These are phyloP conservation scores for Gallinago jamesoni DNA, from an alignment of 2,113 vertebrate genomes.

Conservation along the genomic window DNA sequence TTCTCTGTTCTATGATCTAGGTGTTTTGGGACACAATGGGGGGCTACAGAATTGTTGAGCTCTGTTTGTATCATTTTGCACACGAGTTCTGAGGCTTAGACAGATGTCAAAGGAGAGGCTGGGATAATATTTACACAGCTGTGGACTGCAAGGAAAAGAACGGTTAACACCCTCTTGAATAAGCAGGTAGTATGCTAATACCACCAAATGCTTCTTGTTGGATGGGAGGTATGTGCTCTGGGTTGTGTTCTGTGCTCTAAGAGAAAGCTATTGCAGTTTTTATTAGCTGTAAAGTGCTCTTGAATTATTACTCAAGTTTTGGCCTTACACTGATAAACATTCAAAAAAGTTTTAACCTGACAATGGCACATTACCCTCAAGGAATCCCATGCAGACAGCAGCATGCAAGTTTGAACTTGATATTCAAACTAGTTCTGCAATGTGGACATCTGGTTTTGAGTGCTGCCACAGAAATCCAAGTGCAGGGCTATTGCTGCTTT, in stretches of 20 bases:
- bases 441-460: neutral
- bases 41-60: neutral
- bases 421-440: neutral
- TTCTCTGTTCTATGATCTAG: neutral
- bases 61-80: constrained; percentile 14
- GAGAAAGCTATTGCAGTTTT: neutral
- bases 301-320: neutral
- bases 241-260: neutral
- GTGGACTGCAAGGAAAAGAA: neutral
- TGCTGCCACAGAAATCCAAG: neutral
- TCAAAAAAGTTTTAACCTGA: neutral
- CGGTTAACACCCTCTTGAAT: neutral
- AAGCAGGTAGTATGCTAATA: neutral
- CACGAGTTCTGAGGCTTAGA: neutral
- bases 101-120: neutral
- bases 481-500: neutral
- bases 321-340: neutral
- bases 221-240: neutral
- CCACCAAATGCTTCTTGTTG: neutral
- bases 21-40: neutral
- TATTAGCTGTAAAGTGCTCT: neutral
- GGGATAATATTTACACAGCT: constrained; percentile 55
- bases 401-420: neutral
- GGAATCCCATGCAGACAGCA: neutral
- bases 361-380: neutral